Base-by-base conservation (phyloP, 92 coral and sea anemone species). In the Epizoanthus illoricatus region DNA sequence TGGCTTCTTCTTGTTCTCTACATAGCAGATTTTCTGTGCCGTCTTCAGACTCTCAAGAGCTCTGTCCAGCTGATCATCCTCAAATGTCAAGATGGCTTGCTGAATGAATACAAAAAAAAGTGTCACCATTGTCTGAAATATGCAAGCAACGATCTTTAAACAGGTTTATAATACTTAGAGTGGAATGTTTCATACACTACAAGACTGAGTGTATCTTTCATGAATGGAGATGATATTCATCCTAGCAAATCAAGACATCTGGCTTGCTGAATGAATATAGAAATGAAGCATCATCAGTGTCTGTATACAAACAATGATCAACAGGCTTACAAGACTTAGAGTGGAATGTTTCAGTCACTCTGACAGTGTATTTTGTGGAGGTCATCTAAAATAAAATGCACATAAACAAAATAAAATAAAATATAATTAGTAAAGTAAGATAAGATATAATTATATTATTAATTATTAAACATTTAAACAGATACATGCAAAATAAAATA, bases 81-180 rank as follows among this genome's bases (percentile, higher is more conserved):
- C 97, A 78, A 95, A 92, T 13, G 95, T 95, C 73, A 95, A 86
- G 78, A 95, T 91, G 73, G 98, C 97, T 89, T 93, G 93, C 98
- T 95, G 69, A 55, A 79, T 7, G 12, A 17, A 67, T 42, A 12
- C 3, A 0, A 55, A 74, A n/a, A 18, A 24, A 4, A 18, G 12
- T 36, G 8, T 17, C 17, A 23, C 17, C 10, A 45, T 4, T 17
- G 55, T 12, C 23, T 56, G 57, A 43, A 6, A 3, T 24, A 63
- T 6, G 69, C 12, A 64, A 6, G 12, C 6, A 19, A 64, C 2
- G 69, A 43, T 4, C 49, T 42, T 42, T 3, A 42, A 43, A 43
- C 49, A 4, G 8, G 49, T 43, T 7, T 43, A 4, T 7, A 43
- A 1, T 43, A 43, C 49, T 4, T 43, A 43, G 49, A 7, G 49